Evolutionary conservation across 2,797 vertebrate genomes (phyloP).

Genomic region (Hirundo rustica): DNA sequence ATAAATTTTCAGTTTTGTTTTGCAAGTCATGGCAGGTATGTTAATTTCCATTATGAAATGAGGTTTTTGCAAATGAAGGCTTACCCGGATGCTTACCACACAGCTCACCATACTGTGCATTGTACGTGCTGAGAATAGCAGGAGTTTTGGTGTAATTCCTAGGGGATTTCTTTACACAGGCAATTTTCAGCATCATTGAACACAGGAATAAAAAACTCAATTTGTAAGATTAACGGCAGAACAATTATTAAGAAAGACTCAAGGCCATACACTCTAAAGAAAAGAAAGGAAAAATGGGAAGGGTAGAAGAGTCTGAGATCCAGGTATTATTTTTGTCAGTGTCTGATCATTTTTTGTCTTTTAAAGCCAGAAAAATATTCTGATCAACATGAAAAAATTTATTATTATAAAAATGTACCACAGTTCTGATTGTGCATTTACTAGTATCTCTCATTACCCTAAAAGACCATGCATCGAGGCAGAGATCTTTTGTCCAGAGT

Average conservation of each 20-base stretch:
- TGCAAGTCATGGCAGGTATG: not conserved
- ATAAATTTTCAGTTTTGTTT: not conserved
- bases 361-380: not conserved
- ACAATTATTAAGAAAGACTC: not conserved
- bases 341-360: not conserved
- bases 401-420: not conserved
- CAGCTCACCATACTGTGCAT: not conserved
- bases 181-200: not conserved
- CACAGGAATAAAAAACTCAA: not conserved
- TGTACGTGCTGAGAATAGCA: not conserved
- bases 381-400: not conserved
- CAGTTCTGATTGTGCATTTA: not conserved
- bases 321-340: not conserved
- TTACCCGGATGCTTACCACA: not conserved
- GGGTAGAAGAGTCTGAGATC: not conserved
- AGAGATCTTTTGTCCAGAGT: not conserved
- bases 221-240: not conserved
- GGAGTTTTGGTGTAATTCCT: not conserved
- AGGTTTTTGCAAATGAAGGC: not conserved
- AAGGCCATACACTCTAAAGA: not conserved
- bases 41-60: not conserved
- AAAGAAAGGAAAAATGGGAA: not conserved
- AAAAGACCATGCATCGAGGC: accelerated
- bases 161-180: not conserved
- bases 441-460: not conserved